phyloP scores from a whole-genome alignment of 2,113 vertebrate species.

The Limnothrissa miodon region DNA sequence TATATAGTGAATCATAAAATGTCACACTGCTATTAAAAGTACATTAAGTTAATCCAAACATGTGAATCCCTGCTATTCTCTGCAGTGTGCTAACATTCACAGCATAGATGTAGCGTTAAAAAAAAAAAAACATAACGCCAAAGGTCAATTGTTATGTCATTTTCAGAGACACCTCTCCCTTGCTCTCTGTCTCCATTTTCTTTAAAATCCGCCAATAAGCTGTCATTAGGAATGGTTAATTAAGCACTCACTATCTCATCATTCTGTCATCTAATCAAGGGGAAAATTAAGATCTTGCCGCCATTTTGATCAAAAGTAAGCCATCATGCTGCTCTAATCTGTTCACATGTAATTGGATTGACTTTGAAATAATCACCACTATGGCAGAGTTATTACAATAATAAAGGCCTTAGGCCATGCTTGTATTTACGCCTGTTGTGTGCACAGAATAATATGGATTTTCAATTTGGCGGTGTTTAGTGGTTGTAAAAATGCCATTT shows the following conservation, averaged over 20 bases:
- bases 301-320: conserved; percentile 44
- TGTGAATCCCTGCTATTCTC: too few species aligned
- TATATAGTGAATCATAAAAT: too few species aligned
- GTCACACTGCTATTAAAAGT: too few species aligned
- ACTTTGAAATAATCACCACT: conserved; percentile 11
- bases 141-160: too few species aligned
- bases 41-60: too few species aligned
- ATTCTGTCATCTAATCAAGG: conserved; percentile 62
- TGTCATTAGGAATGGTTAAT: conserved; percentile 62
- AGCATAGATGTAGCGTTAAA: too few species aligned
- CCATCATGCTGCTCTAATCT: conserved; percentile 11
- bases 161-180: neutral
- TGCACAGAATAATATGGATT: neutral
- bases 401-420: neutral
- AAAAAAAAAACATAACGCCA: too few species aligned
- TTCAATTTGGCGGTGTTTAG: neutral
- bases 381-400: conserved; percentile 1
- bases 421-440: conserved; percentile 8
- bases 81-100: too few species aligned
- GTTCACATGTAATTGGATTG: conserved; percentile 1
- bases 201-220: conserved; percentile 42
- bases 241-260: conserved; percentile 62
- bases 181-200: conserved; percentile 15
- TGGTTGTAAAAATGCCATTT: neutral
- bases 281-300: conserved; percentile 66